Conservation (phyloP, 2,113 vertebrate species). For the Lycaon pictus region DNA sequence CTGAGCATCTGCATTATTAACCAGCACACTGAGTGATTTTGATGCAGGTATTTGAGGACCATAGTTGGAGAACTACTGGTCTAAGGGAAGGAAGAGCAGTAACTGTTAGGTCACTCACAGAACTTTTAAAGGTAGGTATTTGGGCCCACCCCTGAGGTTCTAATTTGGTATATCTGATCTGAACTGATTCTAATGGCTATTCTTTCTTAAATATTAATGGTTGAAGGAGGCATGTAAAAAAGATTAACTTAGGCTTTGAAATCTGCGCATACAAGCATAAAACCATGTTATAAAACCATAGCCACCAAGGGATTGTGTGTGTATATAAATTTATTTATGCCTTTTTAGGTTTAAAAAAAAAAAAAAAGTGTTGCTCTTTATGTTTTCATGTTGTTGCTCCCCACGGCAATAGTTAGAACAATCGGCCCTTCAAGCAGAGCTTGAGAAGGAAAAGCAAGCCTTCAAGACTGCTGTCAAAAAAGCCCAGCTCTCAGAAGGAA, state of each 20-base stretch:
- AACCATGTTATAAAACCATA: slow-evolving; percentile 27
- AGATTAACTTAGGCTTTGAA: slow-evolving; percentile 2
- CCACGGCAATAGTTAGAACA: slow-evolving; percentile 87
- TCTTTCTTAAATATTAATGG: background rate
- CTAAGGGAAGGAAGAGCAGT: background rate
- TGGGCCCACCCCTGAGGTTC: background rate
- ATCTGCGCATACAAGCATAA: background rate
- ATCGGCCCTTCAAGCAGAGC: slow-evolving; percentile 88
- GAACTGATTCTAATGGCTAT: background rate
- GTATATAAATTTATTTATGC: background rate
- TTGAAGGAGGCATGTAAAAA: slow-evolving; percentile 41
- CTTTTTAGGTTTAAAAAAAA: slow-evolving; percentile 17
- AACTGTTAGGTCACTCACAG: background rate
- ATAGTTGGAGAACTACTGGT: background rate
- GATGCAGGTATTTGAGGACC: background rate
- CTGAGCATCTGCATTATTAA: background rate
- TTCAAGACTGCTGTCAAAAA: slow-evolving; percentile 87
- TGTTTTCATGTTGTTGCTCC: slow-evolving; percentile 59
- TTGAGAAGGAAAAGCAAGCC: slow-evolving; percentile 89
- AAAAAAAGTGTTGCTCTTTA: background rate
- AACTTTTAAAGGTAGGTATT: background rate
- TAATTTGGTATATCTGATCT: background rate
- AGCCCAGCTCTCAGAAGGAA: slow-evolving; percentile 87
- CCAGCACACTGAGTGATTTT: slow-evolving; percentile 5
- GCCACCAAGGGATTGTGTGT: background rate